Base-by-base conservation (phyloP, 2,797 vertebrate species). In the Microctenopoma lineatum region DNA sequence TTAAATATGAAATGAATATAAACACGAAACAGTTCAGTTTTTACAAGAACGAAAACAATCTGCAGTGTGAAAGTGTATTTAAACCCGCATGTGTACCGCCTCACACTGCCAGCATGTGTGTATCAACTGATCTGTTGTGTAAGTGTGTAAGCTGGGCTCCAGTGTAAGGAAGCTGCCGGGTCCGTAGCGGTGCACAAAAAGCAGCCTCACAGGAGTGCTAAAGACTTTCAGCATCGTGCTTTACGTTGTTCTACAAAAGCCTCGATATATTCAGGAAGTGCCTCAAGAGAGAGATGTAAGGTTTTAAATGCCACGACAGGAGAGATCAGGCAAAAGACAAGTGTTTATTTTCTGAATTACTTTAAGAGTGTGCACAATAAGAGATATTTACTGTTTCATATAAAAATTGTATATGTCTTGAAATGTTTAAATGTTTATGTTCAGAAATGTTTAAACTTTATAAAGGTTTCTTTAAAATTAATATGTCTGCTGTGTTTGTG, bases 341-440 rank as follows among this genome's bases (percentile, higher is more conserved):
- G 87, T 89, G 91, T 93, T 93, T 93, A 93, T 93, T 93, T 93
- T 92, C 85, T 84, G 85, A 92, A 86, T 88, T 87, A 86, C 80
- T 87, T 89, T 80, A 77, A 84, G 86, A 90, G 86, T 88, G 90
- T 92, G 87, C 88, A 91, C 86, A 86, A 89, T 89, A 89, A 90
- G 89, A 92, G 76, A 91, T 92, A 92, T 92, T 92, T 92, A 92
- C 92, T 89, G 89, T 92, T 92, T 92, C 91, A 90, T 92, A 92
- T 89, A 86, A 90, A 91, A 91, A 92, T 83, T 91, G 87, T 92
- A 86, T 90, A 91, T 92, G 91, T 91, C 88, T 75, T 88, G 85
- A 90, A 90, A 89, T 90, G 87, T 91, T 83, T 0, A 86, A 86
- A 88, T 80, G 84, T 90, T 92, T 90, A 90, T 91, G 90, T 90